These are phyloP conservation scores for Tachina lurida DNA, from an alignment of 2,888 invertebrate species.

Conservation along the genomic window DNA sequence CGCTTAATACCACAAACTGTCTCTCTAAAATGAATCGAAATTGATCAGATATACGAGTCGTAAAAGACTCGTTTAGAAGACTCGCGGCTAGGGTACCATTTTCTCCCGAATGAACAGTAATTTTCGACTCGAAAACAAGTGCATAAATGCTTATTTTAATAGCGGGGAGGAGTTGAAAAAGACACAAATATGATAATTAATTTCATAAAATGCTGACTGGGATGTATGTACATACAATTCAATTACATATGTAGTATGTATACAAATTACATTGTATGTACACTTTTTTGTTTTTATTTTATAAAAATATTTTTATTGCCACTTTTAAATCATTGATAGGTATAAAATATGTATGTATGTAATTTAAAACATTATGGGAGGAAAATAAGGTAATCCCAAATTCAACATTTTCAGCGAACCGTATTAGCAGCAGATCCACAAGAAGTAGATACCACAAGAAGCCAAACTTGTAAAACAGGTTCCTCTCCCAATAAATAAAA, in stretches of 20 bases:
- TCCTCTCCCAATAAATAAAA: constrained; percentile 56
- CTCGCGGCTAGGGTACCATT: no score
- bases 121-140: no score
- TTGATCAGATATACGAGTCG: no score
- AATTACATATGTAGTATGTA: not conserved
- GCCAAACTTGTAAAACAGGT: constrained; percentile 65
- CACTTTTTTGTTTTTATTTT: not conserved
- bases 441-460: constrained; percentile 51
- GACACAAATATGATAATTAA: no score
- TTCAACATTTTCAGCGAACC: constrained; percentile 25
- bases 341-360: constrained; percentile 36
- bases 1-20: no score
- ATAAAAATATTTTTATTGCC: not conserved
- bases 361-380: constrained; percentile 28
- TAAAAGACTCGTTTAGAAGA: no score
- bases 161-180: no score
- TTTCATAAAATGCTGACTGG: no score
- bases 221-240: no score
- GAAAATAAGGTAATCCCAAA: constrained; percentile 20
- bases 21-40: no score
- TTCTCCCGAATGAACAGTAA: no score
- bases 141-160: no score
- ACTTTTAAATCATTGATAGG: constrained; percentile 19
- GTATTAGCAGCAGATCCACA: not conserved
- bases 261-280: not conserved